These are phyloP conservation scores for Scylla paramamosain DNA, from an alignment of 1,140 invertebrate species.

Conservation along the genomic window DNA sequence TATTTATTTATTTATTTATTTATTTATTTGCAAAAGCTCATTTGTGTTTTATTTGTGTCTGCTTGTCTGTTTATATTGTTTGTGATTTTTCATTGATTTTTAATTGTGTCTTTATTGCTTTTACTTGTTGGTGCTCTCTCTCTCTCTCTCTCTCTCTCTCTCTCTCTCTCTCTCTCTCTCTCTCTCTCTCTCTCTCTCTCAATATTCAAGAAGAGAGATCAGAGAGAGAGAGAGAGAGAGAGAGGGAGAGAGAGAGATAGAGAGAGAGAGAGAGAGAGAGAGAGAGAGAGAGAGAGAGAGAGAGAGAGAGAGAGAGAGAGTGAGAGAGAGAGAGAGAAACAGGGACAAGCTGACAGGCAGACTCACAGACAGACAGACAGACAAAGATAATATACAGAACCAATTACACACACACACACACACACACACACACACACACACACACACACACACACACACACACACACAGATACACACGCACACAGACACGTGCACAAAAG, in stretches of 20 bases:
- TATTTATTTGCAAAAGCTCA: background rate
- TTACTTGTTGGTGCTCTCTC: too few relatives aligned
- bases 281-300: constrained; percentile 15
- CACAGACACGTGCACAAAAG: too few relatives aligned
- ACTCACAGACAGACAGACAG: too few relatives aligned
- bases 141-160: background rate
- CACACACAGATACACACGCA: too few relatives aligned
- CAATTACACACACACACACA: background rate
- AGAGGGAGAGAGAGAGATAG: too few relatives aligned
- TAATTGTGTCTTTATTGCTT: background rate
- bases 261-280: background rate
- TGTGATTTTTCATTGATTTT: background rate
- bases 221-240: too few relatives aligned
- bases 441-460: constrained; percentile 28
- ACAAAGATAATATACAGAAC: too few relatives aligned
- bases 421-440: constrained; percentile 33
- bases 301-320: constrained; percentile 27
- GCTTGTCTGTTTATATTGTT: background rate
- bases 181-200: background rate
- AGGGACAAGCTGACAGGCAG: too few relatives aligned
- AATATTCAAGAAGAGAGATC: too few relatives aligned
- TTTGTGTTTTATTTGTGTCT: background rate
- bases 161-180: too few relatives aligned
- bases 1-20: too few relatives aligned
- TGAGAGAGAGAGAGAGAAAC: background rate